These are phyloP conservation scores for Colistium nudipinnis DNA, from an alignment of 2,113 vertebrate genomes.

Conservation along the genomic window DNA sequence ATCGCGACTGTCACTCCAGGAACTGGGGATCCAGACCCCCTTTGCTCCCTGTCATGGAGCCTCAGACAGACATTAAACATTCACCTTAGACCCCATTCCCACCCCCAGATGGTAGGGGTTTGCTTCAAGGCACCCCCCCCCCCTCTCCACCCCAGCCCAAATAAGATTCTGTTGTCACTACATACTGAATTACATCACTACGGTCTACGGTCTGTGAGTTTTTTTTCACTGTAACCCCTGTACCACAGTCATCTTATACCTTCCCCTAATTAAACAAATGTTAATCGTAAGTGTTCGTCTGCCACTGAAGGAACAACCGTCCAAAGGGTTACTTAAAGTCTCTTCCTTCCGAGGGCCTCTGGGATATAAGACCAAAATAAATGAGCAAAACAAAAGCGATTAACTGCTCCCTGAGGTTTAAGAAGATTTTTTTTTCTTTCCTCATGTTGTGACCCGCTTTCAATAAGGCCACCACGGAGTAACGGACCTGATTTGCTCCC, in stretches of 20 bases:
- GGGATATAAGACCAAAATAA: slow-evolving; percentile 32
- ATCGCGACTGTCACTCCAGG: slow-evolving; percentile 52
- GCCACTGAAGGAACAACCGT: background rate
- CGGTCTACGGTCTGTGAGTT: too few relatives aligned
- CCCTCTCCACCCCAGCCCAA: background rate
- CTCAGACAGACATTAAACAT: slow-evolving; percentile 27
- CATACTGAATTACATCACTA: slow-evolving; percentile 22
- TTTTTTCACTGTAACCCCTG: too few relatives aligned
- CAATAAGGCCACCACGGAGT: slow-evolving; percentile 39
- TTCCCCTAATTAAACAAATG: background rate
- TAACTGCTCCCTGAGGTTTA: slow-evolving; percentile 20
- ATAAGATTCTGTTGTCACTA: slow-evolving; percentile 6
- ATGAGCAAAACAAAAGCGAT: slow-evolving; percentile 54
- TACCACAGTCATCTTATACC: too few relatives aligned
- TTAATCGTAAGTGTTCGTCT: background rate
- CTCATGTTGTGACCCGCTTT: slow-evolving; percentile 64
- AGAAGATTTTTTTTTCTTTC: slow-evolving; percentile 22
- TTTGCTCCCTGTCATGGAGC: slow-evolving; percentile 15
- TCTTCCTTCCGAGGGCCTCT: background rate
- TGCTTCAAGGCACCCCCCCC: background rate
- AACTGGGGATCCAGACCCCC: slow-evolving; percentile 20
- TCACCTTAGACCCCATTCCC: slow-evolving; percentile 25
- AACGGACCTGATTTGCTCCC: slow-evolving; percentile 29
- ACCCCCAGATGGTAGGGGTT: slow-evolving; percentile 23
- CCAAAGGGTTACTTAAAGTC: background rate